Conservation (phyloP, 2,113 vertebrate species). For the Aptenodytes patagonicus region DNA sequence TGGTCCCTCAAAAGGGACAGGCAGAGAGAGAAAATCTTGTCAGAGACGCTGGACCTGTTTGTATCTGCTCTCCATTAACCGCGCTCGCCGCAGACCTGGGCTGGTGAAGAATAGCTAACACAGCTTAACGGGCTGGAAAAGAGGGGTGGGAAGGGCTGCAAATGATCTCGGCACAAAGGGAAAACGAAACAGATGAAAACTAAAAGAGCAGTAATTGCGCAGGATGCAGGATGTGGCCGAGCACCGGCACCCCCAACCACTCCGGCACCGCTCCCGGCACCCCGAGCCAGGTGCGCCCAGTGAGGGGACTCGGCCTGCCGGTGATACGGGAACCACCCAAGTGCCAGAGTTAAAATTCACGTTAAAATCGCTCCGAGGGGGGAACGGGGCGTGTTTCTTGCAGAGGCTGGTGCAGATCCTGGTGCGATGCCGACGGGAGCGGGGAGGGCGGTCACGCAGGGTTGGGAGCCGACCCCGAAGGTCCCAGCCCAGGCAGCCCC, state of each 20-base stretch:
- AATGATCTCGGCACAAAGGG: conserved; percentile 29
- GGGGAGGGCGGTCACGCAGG: neutral
- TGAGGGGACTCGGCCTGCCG: accelerated
- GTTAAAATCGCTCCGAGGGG: accelerated
- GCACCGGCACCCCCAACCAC: neutral
- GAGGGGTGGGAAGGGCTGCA: conserved; percentile 34
- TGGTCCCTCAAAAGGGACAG: conserved; percentile 35
- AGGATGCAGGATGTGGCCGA: accelerated
- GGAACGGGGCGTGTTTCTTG: accelerated
- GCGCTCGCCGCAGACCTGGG: conserved; percentile 9
- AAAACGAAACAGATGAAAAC: neutral
- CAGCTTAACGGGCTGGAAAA: conserved; percentile 52
- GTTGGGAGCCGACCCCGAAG: neutral
- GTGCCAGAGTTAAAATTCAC: neutral
- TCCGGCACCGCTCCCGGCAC: neutral
- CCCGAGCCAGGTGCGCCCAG: accelerated
- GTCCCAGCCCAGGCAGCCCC: neutral
- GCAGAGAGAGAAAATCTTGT: conserved; percentile 25
- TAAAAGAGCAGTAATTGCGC: neutral
- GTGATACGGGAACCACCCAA: accelerated
- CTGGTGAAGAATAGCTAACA: conserved; percentile 42
- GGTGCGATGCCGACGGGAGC: accelerated
- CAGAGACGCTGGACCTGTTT: conserved; percentile 11
- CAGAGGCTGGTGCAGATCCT: neutral
- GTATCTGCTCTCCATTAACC: conserved; percentile 58